A percentile compares a stretch with the other conserved stretches of the same genome.
Conservation (phyloP, 2,888 invertebrate species). For the Cephus nigrinus region DNA sequence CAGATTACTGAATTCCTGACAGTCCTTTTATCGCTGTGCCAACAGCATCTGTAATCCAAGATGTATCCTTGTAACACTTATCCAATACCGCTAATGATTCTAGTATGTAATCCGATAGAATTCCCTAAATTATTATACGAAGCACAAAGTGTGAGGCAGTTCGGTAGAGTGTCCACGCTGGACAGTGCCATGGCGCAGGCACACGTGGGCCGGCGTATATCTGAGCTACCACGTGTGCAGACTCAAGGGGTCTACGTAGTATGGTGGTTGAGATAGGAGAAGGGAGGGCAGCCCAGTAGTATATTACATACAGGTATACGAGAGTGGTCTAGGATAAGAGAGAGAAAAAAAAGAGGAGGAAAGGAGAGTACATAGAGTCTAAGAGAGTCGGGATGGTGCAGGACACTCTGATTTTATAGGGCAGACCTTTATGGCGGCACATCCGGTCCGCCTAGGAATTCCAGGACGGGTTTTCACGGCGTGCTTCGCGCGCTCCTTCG, state of each 20-base stretch:
- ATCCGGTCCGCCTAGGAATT: background rate
- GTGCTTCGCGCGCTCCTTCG: conserved; percentile 7
- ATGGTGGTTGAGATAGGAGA: background rate
- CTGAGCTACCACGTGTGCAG: background rate
- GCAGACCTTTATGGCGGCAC: background rate
- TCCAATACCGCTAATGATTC: background rate
- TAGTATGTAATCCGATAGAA: background rate
- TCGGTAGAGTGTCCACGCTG: too few relatives aligned
- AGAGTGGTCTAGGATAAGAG: background rate
- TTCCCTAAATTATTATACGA: background rate
- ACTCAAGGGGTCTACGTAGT: background rate
- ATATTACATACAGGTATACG: background rate
- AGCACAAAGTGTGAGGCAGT: too few relatives aligned
- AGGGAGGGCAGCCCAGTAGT: background rate
- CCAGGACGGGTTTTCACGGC: conserved; percentile 12
- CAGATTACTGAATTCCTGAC: conserved; percentile 46
- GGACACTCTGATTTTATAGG: background rate
- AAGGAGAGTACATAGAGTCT: background rate
- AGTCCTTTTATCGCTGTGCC: background rate
- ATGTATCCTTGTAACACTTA: background rate
- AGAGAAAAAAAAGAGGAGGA: background rate
- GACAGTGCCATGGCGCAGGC: background rate
- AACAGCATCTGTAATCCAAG: background rate
- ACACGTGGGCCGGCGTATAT: background rate
- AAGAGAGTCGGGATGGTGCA: background rate